Evolutionary conservation across 2,797 vertebrate species (phyloP).

Genomic region (Cirrhinus molitorella): DNA sequence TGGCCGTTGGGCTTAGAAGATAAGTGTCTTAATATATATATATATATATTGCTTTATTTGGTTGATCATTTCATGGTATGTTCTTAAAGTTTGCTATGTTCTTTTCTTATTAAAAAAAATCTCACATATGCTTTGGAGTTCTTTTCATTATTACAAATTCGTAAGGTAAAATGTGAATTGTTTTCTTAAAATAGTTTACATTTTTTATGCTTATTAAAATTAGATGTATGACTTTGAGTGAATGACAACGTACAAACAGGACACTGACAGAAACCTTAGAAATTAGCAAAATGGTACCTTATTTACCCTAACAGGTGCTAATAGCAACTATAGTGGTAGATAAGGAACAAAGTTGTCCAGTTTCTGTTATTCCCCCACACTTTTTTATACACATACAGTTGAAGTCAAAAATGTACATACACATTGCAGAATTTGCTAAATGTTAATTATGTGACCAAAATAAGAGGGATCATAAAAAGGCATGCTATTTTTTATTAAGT

Average conservation of each 20-base stretch:
- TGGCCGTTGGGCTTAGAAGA: slow-evolving; percentile 66
- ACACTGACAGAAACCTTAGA: neutral
- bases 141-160: neutral
- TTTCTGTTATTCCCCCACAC: neutral
- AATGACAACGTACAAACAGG: neutral
- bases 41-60: slow-evolving; percentile 72
- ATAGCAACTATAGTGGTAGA: neutral
- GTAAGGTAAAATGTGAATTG: neutral
- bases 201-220: neutral
- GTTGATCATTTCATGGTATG: slow-evolving; percentile 67
- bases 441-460: too few species aligned
- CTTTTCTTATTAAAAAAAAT: slow-evolving; percentile 80
- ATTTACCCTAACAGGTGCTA: neutral
- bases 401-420: too few species aligned
- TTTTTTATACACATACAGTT: too few species aligned
- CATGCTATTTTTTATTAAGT: too few species aligned
- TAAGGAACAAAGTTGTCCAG: neutral
- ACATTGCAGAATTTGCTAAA: too few species aligned
- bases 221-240: too few species aligned
- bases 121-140: slow-evolving; percentile 9
- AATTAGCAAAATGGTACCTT: neutral
- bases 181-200: neutral
- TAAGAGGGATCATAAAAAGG: too few species aligned
- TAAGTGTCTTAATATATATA: slow-evolving; percentile 71
- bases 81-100: slow-evolving; percentile 73